A percentile compares a stretch with the other conserved stretches of the same genome.
These are phyloP conservation scores for Orchestes rusci DNA, from an alignment of 2,888 invertebrate genomes.

Conservation along the genomic window DNA sequence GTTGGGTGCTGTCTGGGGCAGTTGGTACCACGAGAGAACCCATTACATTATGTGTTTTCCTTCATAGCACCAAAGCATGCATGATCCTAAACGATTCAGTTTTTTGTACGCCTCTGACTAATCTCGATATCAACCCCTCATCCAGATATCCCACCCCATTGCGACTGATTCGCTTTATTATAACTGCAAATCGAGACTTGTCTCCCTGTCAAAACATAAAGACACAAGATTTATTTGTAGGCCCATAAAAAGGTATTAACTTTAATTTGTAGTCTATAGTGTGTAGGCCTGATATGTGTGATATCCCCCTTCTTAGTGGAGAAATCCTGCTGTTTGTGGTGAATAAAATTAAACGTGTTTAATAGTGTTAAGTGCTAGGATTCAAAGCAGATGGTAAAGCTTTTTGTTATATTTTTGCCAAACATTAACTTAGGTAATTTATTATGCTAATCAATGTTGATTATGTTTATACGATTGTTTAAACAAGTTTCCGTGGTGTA, in stretches of 20 bases:
- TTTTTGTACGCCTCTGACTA: too few relatives aligned
- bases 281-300: conserved; percentile 7
- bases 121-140: too few relatives aligned
- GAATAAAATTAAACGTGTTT: conserved; percentile 18
- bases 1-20: too few relatives aligned
- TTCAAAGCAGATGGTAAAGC: too few relatives aligned
- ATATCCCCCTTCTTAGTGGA: conserved; percentile 2
- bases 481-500: conserved; percentile 87
- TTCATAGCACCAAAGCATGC: too few relatives aligned
- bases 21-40: too few relatives aligned
- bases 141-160: too few relatives aligned
- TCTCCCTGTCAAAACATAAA: conserved; percentile 37
- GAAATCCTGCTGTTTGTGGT: conserved; percentile 8
- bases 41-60: too few relatives aligned
- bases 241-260: conserved; percentile 21
- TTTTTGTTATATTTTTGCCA: too few relatives aligned
- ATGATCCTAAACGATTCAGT: not conserved
- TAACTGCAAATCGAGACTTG: conserved; percentile 36
- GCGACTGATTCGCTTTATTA: conserved; percentile 34
- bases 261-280: conserved; percentile 20
- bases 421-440: too few relatives aligned
- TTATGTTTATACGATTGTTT: too few relatives aligned
- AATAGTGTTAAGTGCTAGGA: conserved; percentile 6
- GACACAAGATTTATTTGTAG: conserved; percentile 19
- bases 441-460: too few relatives aligned